Evolutionary conservation across 1,140 invertebrate species (phyloP).

Genomic region (Platyscapa corneri): DNA sequence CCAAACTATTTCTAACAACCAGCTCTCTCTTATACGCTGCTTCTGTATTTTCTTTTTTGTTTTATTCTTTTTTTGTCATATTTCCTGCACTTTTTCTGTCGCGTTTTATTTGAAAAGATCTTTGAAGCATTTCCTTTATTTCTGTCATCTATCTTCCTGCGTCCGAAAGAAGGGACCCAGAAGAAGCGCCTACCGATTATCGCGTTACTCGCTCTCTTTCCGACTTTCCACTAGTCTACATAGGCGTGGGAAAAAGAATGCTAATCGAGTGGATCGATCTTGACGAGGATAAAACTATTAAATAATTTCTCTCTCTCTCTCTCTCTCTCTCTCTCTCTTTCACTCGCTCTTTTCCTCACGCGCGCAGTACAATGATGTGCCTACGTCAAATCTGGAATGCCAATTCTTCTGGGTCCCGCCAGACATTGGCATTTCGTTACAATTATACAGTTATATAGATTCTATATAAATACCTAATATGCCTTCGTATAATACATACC

Average conservation of each 20-base stretch:
- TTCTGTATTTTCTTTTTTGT: slow-evolving; percentile 59
- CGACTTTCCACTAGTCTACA: background rate
- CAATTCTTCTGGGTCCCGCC: slow-evolving; percentile 64
- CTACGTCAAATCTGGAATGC: slow-evolving; percentile 49
- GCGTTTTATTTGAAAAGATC: slow-evolving; percentile 46
- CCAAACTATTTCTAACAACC: slow-evolving; percentile 71
- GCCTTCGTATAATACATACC: slow-evolving; percentile 74
- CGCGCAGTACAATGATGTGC: slow-evolving; percentile 29
- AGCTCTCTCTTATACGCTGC: slow-evolving; percentile 60
- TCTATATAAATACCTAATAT: slow-evolving; percentile 72
- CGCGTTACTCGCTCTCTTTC: slow-evolving; percentile 7
- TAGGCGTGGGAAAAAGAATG: slow-evolving; percentile 29
- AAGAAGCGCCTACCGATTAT: slow-evolving; percentile 55
- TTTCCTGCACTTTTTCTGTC: slow-evolving; percentile 50
- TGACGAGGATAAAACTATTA: slow-evolving; percentile 29
- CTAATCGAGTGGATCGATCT: slow-evolving; percentile 31
- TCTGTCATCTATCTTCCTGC: slow-evolving; percentile 57
- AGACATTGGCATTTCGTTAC: slow-evolving; percentile 73
- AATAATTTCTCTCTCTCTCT: slow-evolving; percentile 31
- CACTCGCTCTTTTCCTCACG: slow-evolving; percentile 31
- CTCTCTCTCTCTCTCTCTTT: slow-evolving; percentile 41
- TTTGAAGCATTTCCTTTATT: slow-evolving; percentile 47
- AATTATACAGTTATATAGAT: slow-evolving; percentile 61
- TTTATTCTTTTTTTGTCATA: slow-evolving; percentile 48
- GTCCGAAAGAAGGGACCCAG: slow-evolving; percentile 61